Conservation (phyloP, 2,113 vertebrate species). For the Pitta sordida region DNA sequence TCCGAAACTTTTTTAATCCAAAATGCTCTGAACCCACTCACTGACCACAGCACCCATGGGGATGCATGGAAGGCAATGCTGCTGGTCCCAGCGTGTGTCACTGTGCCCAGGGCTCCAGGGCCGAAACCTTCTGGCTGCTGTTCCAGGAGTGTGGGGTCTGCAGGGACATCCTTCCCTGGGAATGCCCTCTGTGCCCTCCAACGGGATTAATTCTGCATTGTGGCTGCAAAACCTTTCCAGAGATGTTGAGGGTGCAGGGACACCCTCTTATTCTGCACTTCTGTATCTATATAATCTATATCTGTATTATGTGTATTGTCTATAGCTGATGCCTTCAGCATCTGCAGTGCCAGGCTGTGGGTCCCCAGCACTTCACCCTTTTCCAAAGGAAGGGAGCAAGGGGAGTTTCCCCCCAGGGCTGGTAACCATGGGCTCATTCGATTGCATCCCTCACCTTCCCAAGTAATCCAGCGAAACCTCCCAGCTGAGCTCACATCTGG, state of each 20-base stretch:
- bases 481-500: not conserved
- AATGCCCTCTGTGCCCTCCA: not conserved
- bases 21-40: not conserved
- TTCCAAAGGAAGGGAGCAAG: not conserved
- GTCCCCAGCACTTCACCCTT: not conserved
- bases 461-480: not conserved
- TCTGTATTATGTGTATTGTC: no score
- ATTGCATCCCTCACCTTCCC: not conserved
- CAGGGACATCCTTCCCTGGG: not conserved
- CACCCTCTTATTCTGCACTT: not conserved
- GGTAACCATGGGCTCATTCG: not conserved
- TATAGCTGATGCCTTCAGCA: not conserved
- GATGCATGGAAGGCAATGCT: not conserved
- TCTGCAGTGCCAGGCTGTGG: not conserved
- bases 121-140: rapidly evolving
- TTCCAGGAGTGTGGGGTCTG: not conserved
- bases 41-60: not conserved
- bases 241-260: not conserved
- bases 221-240: not conserved
- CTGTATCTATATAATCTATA: no score
- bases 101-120: not conserved
- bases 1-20: not conserved
- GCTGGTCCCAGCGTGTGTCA: not conserved
- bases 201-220: not conserved
- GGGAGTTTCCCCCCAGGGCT: not conserved